Conservation (phyloP, 2,113 vertebrate species). For the Pituophis catenifer region DNA sequence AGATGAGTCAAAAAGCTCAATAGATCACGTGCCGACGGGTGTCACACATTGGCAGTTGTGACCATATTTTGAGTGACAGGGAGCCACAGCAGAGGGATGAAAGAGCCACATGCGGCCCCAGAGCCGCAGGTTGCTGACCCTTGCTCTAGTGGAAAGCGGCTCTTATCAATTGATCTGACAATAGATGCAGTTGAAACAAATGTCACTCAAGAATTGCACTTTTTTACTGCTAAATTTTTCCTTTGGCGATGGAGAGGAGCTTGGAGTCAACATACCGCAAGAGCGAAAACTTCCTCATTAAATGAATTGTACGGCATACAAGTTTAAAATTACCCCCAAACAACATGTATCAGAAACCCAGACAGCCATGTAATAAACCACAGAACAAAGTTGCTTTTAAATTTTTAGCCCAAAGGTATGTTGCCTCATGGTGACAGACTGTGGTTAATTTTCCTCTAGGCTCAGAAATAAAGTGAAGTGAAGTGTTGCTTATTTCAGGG, state of each 20-base stretch:
- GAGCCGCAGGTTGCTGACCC: too few relatives aligned
- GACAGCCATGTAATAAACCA: background rate
- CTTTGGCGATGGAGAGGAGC: background rate
- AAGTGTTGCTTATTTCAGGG: background rate
- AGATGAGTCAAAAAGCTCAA: too few relatives aligned
- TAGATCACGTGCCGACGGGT: too few relatives aligned
- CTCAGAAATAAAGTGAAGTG: background rate
- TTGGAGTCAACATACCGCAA: background rate
- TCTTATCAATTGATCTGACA: background rate
- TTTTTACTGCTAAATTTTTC: background rate
- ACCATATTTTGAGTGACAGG: too few relatives aligned
- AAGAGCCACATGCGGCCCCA: too few relatives aligned
- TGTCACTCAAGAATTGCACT: background rate
- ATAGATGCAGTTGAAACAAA: background rate
- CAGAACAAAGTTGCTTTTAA: background rate
- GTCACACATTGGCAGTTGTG: too few relatives aligned
- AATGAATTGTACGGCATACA: background rate
- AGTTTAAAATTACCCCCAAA: background rate
- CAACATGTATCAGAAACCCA: background rate
- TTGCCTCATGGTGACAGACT: background rate
- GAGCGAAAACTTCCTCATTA: background rate
- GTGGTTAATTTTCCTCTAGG: background rate
- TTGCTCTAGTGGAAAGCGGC: background rate
- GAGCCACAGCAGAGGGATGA: too few relatives aligned
- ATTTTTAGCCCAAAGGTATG: background rate